These are phyloP conservation scores for Irena cyanogastra DNA, from an alignment of 2,113 vertebrate genomes.

Conservation along the genomic window DNA sequence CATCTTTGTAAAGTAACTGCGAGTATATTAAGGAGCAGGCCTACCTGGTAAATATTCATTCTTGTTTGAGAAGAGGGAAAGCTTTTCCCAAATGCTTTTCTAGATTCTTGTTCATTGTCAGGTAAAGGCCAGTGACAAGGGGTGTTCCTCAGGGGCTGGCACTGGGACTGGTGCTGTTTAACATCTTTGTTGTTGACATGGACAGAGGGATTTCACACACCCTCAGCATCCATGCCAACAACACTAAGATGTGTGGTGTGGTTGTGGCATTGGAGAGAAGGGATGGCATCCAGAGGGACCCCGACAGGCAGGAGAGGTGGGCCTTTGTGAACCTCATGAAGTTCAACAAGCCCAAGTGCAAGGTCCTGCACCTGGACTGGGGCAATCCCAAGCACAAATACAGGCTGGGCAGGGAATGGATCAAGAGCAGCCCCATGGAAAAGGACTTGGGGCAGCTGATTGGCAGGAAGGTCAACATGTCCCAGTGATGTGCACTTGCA, in stretches of 20 bases:
- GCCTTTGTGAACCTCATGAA: neutral
- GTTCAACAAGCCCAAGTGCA: neutral
- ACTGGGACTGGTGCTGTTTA: neutral
- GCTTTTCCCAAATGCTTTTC: neutral
- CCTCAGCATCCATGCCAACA: too few relatives aligned
- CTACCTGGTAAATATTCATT: neutral
- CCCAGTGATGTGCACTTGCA: neutral
- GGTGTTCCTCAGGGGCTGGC: neutral
- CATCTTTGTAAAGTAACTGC: conserved; percentile 18
- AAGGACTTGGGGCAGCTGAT: neutral
- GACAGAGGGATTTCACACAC: neutral
- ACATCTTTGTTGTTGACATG: neutral
- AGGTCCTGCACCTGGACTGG: neutral
- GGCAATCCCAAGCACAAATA: neutral
- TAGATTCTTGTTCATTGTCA: neutral
- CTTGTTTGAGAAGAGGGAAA: neutral
- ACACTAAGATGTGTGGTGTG: neutral
- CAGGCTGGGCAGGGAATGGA: neutral
- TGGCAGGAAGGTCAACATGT: neutral
- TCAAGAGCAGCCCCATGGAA: neutral
- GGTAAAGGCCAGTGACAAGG: neutral
- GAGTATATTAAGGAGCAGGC: neutral
- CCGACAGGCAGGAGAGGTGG: neutral
- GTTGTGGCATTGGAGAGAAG: neutral
- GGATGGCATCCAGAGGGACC: neutral